Evolutionary conservation across 2,797 vertebrate genomes (phyloP), one percentile per base, ranked within the genome.

Genomic region (Cyclopterus lumpus): DNA sequence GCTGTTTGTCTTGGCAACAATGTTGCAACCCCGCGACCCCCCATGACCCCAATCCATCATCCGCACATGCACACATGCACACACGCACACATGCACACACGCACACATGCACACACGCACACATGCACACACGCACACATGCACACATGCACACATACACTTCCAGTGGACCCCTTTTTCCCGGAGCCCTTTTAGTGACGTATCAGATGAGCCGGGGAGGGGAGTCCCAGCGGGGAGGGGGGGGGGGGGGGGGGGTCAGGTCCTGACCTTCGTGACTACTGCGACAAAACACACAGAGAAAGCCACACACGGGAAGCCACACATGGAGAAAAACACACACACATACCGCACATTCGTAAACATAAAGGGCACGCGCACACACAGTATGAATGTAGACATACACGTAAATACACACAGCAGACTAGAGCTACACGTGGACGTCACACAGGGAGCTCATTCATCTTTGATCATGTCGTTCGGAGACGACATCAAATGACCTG

Each of bases 1-100:
- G 93, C 93, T 94, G 94, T 94, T 93, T 92, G 90, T 88, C 91
- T 94, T 92, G 91, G 91, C 91, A 83, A 89, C 86, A 89, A 90
- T 88, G 93, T 86, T 67, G 67, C 87, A 90, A 91, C 90, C 92
- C 86, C 70, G 71, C 46, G 84, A 95, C 92, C 94, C 86, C 30
- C 67, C 60, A 46, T 82, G 87, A 94, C 93, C 93, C 89, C 84
- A 90, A 95, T 95, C 93, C 90, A 94, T 95, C 94, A 94, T 85
- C 75, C 71, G 67, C 80, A 71, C 60, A 69, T 67, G 51, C 24
- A 53, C 54, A 48, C 75, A 36, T 71, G 73, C 71, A 54, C 3
- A 64, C 14, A 54, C 62, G 36, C 16, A 58, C n/a, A 49, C 44
- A 67, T 71, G 30, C 65, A 75, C 73, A 51, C 3, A 66, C 9